Percentiles rank a stretch among this genome's conserved stretches.
phyloP scores from a whole-genome alignment of 2,113 vertebrate species.

The Actenoides hombroni region DNA sequence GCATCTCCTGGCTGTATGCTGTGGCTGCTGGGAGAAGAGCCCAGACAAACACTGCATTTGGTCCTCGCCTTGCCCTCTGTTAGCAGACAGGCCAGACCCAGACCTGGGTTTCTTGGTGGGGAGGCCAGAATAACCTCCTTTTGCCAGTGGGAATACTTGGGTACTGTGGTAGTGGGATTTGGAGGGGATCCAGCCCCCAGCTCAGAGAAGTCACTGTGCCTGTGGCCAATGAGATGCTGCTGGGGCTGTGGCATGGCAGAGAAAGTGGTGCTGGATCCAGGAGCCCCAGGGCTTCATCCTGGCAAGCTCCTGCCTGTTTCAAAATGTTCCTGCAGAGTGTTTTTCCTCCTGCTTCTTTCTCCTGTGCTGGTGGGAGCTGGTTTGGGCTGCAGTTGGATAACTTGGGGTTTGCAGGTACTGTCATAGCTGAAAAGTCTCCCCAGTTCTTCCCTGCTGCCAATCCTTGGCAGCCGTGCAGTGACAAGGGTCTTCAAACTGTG shows the following conservation, averaged over 20 bases:
- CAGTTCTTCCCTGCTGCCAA: background rate
- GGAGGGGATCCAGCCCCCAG: background rate
- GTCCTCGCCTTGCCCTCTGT: background rate
- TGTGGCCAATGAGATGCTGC: background rate
- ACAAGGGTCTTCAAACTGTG: background rate
- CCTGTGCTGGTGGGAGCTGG: background rate
- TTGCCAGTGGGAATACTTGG: background rate
- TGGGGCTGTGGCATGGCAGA: background rate
- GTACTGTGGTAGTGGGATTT: background rate
- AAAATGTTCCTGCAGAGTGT: background rate
- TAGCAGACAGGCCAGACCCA: background rate
- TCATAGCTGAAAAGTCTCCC: background rate
- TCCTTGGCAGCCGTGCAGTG: background rate
- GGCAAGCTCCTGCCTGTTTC: background rate
- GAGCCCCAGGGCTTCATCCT: background rate
- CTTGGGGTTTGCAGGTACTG: background rate
- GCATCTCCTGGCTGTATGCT: background rate
- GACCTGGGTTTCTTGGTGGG: background rate
- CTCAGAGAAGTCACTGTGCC: background rate
- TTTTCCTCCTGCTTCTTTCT: background rate
- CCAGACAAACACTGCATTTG: background rate
- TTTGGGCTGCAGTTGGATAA: background rate
- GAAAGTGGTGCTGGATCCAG: background rate
- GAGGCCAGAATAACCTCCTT: background rate
- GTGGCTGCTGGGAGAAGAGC: background rate